Base-by-base conservation (phyloP, 2,888 invertebrate species). In the Chloromyia formosa region DNA sequence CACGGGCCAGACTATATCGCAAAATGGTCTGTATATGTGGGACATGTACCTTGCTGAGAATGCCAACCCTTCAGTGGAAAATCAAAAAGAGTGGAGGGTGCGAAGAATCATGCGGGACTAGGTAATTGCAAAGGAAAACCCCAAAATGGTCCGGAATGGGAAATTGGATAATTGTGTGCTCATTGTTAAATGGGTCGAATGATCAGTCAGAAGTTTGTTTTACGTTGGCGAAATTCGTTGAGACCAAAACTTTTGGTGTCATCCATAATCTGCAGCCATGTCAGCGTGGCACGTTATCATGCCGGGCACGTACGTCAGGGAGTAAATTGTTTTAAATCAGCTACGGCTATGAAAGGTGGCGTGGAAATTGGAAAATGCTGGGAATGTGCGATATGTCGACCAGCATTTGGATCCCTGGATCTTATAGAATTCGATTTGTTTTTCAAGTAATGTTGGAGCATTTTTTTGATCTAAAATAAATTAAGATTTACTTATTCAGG, bases 151-250 rank as follows among this genome's bases (percentile, higher is more conserved):
- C 75, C 74, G 40, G 58, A 69, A 74, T 69, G 74, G 73, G 76
- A 75, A 75, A 73, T 69, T 73, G 73, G 74, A 72, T 75, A 76
- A 76, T 76, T 75, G 68, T 76, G 73, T 76, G 73, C 73, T 76
- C 75, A 76, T 75, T 76, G 76, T 72, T 76, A 76, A 76, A 76
- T 76, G 76, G 76, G 76, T 76, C 76, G 76, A 76, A 76, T 76
- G 76, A 76, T 76, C 76, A 76, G 76, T 75, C 74, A 60, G 68
- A 53, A 71, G 76, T 76, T 74, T 72, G 74, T 76, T 76, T 74
- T 76, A 76, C 66, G 74, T 69, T 45, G 45, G 7, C 27, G 27
- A 69, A 61, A 64, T 72, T 23, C 10, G 27, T 35, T 7, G 49
- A 45, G 61, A 45, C 45, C 66, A 61, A 71, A 76, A 75, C 73